Conservation (phyloP, 2,888 invertebrate genomes). For the Drosophila multiciliata region DNA sequence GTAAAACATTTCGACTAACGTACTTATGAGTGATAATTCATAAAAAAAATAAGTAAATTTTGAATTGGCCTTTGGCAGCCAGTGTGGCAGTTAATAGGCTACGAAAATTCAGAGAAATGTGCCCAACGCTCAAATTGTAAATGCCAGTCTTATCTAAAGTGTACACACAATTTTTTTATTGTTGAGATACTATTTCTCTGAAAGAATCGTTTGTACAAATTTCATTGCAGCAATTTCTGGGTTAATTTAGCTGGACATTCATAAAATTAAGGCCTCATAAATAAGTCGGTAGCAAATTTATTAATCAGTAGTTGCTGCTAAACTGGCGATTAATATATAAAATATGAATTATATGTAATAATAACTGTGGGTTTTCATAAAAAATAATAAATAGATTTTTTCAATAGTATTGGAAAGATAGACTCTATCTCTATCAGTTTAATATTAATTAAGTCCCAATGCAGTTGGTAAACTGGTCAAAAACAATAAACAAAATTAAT, state of each 20-base stretch:
- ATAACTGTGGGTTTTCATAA: neutral
- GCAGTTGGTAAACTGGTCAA: conserved; percentile 17
- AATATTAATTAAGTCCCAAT: conserved; percentile 17
- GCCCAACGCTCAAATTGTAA: neutral
- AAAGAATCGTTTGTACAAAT: neutral
- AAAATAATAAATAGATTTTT: neutral
- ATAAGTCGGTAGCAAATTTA: neutral
- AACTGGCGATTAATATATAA: no score
- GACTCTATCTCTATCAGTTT: conserved; percentile 1
- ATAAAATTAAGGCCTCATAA: neutral
- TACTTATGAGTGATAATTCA: neutral
- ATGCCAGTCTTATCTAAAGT: neutral
- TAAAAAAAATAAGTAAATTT: neutral
- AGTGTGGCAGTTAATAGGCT: neutral
- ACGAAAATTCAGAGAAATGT: neutral
- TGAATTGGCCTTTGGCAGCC: neutral
- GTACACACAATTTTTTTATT: neutral
- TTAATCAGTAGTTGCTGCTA: neutral
- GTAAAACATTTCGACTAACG: neutral
- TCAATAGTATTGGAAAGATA: neutral
- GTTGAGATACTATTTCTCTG: neutral
- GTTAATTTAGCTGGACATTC: neutral
- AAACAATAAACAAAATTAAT: conserved; percentile 38
- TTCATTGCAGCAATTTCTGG: neutral
- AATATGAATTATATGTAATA: no score